phyloP scores from a whole-genome alignment of 2,797 vertebrate species.

The Anas flavirostris region DNA sequence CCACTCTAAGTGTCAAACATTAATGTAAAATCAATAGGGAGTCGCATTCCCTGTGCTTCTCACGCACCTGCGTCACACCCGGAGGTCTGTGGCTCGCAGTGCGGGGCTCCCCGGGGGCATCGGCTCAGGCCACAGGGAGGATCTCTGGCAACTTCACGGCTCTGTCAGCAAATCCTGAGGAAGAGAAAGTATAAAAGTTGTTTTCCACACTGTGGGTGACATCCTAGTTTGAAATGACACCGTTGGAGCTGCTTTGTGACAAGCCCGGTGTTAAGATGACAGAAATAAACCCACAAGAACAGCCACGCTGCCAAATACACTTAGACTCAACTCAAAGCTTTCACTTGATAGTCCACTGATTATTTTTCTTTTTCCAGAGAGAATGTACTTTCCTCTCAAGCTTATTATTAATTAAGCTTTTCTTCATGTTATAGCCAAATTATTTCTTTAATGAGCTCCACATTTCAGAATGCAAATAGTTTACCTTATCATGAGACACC shows the following conservation, averaged over 20 bases:
- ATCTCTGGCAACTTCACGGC: conserved; percentile 17
- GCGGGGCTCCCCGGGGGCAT: neutral
- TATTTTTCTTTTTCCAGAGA: conserved; percentile 22
- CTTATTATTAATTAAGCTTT: conserved; percentile 54
- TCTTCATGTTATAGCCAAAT: conserved; percentile 50
- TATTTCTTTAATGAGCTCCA: conserved; percentile 6
- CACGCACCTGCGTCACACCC: conserved; percentile 72
- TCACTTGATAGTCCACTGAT: conserved; percentile 47
- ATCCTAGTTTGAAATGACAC: conserved; percentile 52
- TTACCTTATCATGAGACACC: neutral
- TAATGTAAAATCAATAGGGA: conserved; percentile 60
- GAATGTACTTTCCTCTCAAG: conserved; percentile 51
- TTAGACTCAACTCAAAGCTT: conserved; percentile 49
- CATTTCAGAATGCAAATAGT: neutral
- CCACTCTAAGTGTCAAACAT: conserved; percentile 46
- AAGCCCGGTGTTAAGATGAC: conserved; percentile 43
- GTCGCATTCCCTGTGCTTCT: conserved; percentile 31
- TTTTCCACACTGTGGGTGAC: conserved; percentile 33
- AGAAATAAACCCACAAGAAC: conserved; percentile 58
- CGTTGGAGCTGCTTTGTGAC: conserved; percentile 32
- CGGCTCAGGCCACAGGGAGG: neutral
- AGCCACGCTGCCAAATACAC: conserved; percentile 52
- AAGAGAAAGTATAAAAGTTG: conserved; percentile 15
- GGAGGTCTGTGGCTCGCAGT: neutral
- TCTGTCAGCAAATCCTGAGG: conserved; percentile 37